Evolutionary conservation across 2,797 vertebrate species (phyloP).

Genomic region (Holocentrus rufus): DNA sequence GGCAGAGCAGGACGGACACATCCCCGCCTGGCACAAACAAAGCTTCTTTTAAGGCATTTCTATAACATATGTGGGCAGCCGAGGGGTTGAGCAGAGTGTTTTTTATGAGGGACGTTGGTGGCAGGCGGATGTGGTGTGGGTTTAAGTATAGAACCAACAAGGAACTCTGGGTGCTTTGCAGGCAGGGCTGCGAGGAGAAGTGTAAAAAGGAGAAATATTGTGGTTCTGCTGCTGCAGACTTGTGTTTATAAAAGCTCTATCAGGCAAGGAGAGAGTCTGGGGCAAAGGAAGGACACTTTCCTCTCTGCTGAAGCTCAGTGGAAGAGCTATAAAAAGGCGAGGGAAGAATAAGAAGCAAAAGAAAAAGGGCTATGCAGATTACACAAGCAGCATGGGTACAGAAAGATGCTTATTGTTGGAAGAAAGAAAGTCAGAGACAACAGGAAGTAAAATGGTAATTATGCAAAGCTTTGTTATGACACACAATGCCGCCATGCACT

Average conservation of each 20-base stretch:
- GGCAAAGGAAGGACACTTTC: too few species aligned
- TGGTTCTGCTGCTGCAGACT: not conserved
- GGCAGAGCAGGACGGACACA: not conserved
- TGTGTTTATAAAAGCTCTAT: too few species aligned
- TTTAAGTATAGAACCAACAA: conserved; percentile 35
- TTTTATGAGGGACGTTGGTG: conserved; percentile 10
- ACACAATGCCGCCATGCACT: conserved; percentile 40
- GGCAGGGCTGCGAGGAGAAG: conserved; percentile 12
- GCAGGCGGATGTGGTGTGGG: conserved; percentile 35
- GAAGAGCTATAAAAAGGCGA: not conserved
- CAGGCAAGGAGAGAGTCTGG: too few species aligned
- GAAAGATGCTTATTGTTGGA: conserved; percentile 4
- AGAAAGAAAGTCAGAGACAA: conserved; percentile 34
- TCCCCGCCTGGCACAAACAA: conserved; percentile 41
- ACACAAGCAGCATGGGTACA: conserved; percentile 10
- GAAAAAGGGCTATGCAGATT: conserved; percentile 2
- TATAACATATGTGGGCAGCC: conserved; percentile 32
- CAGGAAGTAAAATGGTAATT: conserved; percentile 56
- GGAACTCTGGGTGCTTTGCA: conserved; percentile 10
- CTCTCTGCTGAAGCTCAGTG: too few species aligned
- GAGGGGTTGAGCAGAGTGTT: not conserved
- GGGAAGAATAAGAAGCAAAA: not conserved
- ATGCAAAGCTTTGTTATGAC: conserved; percentile 39
- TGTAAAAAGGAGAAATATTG: conserved; percentile 7
- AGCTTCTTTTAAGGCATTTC: conserved; percentile 35